A percentile compares a stretch with the other conserved stretches of the same genome.
phyloP scores from a whole-genome alignment of 1,140 invertebrate genomes.

The Lepidurus apus region DNA sequence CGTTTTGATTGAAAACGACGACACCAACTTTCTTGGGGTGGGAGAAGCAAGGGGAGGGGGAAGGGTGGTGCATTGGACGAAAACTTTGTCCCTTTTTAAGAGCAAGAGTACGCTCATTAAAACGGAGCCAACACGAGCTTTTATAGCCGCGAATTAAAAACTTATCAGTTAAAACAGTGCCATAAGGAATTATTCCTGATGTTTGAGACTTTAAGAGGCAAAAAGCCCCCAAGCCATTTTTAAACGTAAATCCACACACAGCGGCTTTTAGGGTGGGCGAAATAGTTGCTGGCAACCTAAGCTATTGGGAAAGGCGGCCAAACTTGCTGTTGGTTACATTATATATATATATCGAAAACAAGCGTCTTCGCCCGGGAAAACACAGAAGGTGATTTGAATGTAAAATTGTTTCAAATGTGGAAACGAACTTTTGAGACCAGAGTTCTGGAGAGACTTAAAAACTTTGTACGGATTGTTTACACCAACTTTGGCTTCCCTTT shows the following conservation, averaged over 20 bases:
- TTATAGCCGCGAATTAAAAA: not conserved
- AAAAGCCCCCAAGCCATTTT: too few relatives aligned
- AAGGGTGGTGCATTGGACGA: not conserved
- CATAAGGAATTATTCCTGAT: not conserved
- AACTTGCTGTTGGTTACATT: not conserved
- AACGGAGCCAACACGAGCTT: not conserved
- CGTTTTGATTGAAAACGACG: not conserved
- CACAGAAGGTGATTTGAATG: constrained; percentile 4
- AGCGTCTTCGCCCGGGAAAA: not conserved
- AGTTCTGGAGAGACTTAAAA: too few relatives aligned
- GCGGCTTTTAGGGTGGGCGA: not conserved
- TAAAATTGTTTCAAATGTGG: not conserved
- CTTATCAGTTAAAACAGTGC: not conserved
- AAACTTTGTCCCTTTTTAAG: not conserved
- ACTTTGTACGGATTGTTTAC: too few relatives aligned
- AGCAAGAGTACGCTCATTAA: not conserved
- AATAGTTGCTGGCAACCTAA: not conserved
- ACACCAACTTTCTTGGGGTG: not conserved
- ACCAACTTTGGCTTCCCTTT: too few relatives aligned
- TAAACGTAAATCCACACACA: too few relatives aligned
- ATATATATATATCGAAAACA: not conserved
- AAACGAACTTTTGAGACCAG: not conserved
- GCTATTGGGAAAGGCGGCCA: not conserved
- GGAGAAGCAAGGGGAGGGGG: not conserved
- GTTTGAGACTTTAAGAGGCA: too few relatives aligned